Conservation (phyloP, 2,888 invertebrate species). For the Rotaria sp. region DNA sequence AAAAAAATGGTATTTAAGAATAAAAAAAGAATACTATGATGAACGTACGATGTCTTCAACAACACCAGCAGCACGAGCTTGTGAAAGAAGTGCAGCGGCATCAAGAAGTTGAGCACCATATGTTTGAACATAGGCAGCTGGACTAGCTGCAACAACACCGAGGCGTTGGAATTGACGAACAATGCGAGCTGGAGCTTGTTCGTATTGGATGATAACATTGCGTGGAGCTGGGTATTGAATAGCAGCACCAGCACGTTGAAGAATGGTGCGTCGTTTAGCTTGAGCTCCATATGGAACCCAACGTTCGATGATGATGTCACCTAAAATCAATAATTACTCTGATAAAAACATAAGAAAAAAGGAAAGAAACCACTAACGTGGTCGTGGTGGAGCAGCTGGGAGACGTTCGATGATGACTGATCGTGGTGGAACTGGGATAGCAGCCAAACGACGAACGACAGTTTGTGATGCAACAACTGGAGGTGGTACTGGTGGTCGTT, state of each 20-base stretch:
- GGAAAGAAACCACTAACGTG: background rate
- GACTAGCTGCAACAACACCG: background rate
- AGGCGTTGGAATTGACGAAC: constrained; percentile 26
- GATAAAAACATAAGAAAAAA: background rate
- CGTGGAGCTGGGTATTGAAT: background rate
- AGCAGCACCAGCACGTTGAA: constrained; percentile 22
- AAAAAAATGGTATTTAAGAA: background rate
- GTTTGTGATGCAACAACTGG: background rate
- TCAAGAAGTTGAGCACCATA: constrained; percentile 10
- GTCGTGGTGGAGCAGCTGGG: background rate
- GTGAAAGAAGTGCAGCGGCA: background rate
- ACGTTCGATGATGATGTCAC: constrained; percentile 15
- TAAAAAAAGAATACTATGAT: background rate
- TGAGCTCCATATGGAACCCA: constrained; percentile 28
- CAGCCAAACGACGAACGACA: background rate
- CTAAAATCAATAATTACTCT: background rate
- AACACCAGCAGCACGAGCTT: constrained; percentile 7
- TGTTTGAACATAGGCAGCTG: background rate
- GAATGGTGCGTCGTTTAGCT: background rate
- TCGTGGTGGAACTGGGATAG: constrained; percentile 22
- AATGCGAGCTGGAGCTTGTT: background rate
- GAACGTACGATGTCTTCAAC: constrained; percentile 4
- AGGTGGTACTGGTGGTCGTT: background rate
- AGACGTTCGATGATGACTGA: constrained; percentile 13
- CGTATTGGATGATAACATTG: constrained; percentile 23